These are phyloP conservation scores for Clarias magur DNA, from an alignment of 2,113 vertebrate species.

Conservation along the genomic window DNA sequence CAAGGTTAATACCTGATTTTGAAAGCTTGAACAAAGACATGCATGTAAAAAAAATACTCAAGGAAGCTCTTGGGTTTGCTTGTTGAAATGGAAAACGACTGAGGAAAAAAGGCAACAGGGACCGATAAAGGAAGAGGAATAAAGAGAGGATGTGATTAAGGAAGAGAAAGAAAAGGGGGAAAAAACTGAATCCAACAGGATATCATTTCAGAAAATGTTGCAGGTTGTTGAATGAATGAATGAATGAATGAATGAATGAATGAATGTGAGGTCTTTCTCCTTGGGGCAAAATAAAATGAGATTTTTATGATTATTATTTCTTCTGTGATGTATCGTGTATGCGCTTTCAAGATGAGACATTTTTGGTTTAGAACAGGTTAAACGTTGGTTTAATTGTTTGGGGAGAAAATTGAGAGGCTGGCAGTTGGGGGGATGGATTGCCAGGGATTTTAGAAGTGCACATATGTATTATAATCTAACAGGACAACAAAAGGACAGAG, in stretches of 20 bases:
- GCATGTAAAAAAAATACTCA: neutral
- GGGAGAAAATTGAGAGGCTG: neutral
- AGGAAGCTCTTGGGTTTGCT: neutral
- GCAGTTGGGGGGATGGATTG: neutral
- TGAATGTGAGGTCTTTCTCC: neutral
- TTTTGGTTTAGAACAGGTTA: neutral
- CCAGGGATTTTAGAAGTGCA: slow-evolving; percentile 10
- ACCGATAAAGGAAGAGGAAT: neutral
- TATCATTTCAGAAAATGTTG: no score
- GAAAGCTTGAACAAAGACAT: neutral
- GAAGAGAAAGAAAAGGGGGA: slow-evolving; percentile 6
- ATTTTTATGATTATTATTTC: neutral
- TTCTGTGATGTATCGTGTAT: neutral
- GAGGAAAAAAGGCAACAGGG: neutral
- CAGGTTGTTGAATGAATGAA: neutral
- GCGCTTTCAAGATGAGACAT: neutral
- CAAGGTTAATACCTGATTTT: neutral
- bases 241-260: neutral
- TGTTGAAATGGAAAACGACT: neutral
- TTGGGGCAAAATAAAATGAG: neutral
- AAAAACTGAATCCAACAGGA: neutral
- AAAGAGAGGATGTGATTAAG: slow-evolving; percentile 4
- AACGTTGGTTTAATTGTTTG: neutral
- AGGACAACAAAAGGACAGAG: neutral
- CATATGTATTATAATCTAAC: neutral